Conservation (phyloP, 2,888 invertebrate species). For the Aspidapion aeneum region DNA sequence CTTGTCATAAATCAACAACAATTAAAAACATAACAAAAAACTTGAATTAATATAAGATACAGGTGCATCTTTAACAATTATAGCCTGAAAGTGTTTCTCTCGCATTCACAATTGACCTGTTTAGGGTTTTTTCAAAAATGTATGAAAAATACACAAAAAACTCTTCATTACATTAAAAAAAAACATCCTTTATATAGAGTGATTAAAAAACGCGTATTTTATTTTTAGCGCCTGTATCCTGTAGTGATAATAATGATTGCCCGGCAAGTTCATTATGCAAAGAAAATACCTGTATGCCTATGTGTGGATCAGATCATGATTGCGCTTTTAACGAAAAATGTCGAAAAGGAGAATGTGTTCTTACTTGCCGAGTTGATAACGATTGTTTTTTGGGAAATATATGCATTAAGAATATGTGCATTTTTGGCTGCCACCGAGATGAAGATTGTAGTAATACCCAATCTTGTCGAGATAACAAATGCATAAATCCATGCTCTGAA, state of each 20-base stretch:
- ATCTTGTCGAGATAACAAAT: slow-evolving; percentile 76
- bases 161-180: no score
- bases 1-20: no score
- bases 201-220: no score
- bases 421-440: slow-evolving; percentile 80
- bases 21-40: no score
- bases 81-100: no score
- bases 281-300: slow-evolving; percentile 78
- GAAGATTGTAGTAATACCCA: slow-evolving; percentile 85
- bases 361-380: slow-evolving; percentile 87
- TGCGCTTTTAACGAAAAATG: slow-evolving; percentile 92
- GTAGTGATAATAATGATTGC: slow-evolving; percentile 68
- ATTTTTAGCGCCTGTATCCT: slow-evolving; percentile 70
- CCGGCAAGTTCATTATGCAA: slow-evolving; percentile 68
- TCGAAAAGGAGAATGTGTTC: slow-evolving; percentile 75
- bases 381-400: slow-evolving; percentile 92
- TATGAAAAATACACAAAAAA: no score
- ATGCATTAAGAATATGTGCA: slow-evolving; percentile 80
- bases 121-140: no score
- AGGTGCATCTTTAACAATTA: no score
- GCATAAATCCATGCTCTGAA: slow-evolving; percentile 71
- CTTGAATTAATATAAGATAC: no score
- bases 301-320: slow-evolving; percentile 71
- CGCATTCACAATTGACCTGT: no score
- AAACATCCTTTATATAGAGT: no score